Evolutionary conservation across 2,888 invertebrate species (phyloP), one percentile per base, ranked within the genome.

Genomic region (Argyra leucocephala): DNA sequence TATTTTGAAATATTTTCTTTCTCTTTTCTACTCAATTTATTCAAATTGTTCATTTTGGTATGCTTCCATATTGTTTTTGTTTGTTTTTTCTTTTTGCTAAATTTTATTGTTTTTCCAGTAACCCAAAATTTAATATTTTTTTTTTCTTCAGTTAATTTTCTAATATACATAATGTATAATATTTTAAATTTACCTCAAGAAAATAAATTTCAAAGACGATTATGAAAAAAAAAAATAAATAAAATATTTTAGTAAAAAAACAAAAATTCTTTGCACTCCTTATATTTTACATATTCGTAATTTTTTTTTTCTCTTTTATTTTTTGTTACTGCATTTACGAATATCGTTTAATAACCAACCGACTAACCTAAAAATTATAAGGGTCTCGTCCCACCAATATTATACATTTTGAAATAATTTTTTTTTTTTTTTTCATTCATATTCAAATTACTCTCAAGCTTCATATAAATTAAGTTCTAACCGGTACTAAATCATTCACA

Each of bases 391-490:
- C 12, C 3, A 18, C 48, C 12, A 15, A 48, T 48, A 48, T 18
- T 48, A 18, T 48, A 18, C 37, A 31, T 12, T 31, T 2, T 12
- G 2, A 18, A 5, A 48, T 48, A 48, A 48, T 48, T 48, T 48
- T 31, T 26, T 26, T 26, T 26, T 26, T 26, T 26, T 26, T 26
- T n/a, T 48, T 48, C 48, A n/a, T 48, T 48, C 48, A 48, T 48
- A 48, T 48, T 48, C 48, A 48, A 48, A 48, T 48, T 48, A 48
- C 48, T 48, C 48, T 48, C 48, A 48, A 48, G 48, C n/a, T 48
- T 48, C 48, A 18, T 9, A 48, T 48, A 48, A 48, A 48, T 48
- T 48, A 48, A 48, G 48, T 48, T 48, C n/a, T 48, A 48, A 48
- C 48, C 48, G 48, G 18, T 18, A 48, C n/a, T 48, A 48, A 48